Evolutionary conservation across 1,140 invertebrate species (phyloP).

Genomic region (Bombus fervidus): DNA sequence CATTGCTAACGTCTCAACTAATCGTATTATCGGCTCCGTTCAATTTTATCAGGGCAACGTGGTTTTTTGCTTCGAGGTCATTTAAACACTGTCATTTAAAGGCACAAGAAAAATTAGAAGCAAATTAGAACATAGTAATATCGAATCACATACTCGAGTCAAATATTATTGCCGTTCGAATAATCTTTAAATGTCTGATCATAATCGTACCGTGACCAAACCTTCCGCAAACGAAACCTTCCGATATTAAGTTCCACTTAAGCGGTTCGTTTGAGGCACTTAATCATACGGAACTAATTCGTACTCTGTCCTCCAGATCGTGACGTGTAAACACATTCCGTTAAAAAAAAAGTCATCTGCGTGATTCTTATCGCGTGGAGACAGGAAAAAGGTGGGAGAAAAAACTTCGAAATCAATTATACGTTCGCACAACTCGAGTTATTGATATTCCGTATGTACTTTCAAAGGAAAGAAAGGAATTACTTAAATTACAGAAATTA

Average conservation of each 20-base stretch:
- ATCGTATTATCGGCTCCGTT: no score
- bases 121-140: neutral
- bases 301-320: neutral
- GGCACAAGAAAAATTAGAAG: neutral
- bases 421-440: neutral
- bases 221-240: slow-evolving; percentile 11
- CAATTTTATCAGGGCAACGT: neutral
- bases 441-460: neutral
- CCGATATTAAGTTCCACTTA: slow-evolving; percentile 17
- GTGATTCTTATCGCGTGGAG: neutral
- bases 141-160: neutral
- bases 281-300: slow-evolving; percentile 41
- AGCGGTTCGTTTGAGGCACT: slow-evolving; percentile 1
- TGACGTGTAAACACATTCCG: neutral
- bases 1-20: no score
- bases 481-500: no score
- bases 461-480: no score
- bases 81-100: neutral
- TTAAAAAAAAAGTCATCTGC: neutral
- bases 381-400: neutral
- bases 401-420: neutral
- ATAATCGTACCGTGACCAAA: slow-evolving; percentile 31
- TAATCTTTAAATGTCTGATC: neutral
- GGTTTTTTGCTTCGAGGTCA: neutral
- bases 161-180: neutral